Conservation (phyloP, 2,113 vertebrate species). For the Harpagus bidentatus region DNA sequence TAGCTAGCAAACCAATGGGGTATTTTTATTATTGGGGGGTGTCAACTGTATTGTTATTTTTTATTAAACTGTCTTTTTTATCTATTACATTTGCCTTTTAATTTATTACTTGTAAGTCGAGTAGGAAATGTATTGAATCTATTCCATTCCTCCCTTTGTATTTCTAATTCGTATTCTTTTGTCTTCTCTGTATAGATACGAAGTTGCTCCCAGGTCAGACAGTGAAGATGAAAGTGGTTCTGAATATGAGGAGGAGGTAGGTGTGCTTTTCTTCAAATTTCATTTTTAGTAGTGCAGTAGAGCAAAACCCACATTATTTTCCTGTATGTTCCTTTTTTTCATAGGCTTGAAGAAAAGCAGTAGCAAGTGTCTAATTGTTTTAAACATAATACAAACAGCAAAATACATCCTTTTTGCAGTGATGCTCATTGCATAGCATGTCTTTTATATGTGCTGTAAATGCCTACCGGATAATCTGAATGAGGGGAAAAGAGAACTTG, state of each 20-base stretch:
- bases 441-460: neutral
- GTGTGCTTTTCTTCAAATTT: neutral
- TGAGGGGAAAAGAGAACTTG: neutral
- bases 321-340: neutral
- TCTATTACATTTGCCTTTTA: neutral
- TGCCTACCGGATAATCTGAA: neutral
- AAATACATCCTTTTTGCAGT: neutral
- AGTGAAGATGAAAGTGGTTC: constrained; percentile 88
- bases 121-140: neutral
- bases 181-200: constrained; percentile 76
- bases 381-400: neutral
- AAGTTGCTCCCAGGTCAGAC: constrained; percentile 92
- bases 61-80: neutral
- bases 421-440: neutral
- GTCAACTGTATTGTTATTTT: neutral
- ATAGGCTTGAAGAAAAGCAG: neutral
- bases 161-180: neutral
- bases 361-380: neutral
- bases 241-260: constrained; percentile 91
- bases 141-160: constrained; percentile 1
- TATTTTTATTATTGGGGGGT: neutral
- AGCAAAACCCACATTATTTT: neutral
- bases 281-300: neutral
- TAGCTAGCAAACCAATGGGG: neutral
- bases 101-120: neutral